Evolutionary conservation across 2,113 vertebrate species (phyloP).

Genomic region (Centrocercus urophasianus): DNA sequence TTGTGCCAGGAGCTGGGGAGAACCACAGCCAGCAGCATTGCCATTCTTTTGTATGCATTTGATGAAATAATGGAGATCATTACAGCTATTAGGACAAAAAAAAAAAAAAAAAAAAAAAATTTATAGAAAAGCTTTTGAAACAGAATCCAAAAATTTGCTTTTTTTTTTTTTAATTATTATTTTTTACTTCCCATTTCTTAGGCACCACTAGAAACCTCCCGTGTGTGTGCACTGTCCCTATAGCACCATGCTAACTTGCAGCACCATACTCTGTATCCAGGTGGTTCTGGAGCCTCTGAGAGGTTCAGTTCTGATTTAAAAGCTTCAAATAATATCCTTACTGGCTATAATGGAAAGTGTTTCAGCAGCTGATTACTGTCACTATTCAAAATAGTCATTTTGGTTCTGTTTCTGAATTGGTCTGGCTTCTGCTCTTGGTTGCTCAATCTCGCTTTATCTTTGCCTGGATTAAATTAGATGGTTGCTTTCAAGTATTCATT

Average conservation of each 20-base stretch:
- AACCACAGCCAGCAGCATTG: neutral
- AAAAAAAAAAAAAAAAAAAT: neutral
- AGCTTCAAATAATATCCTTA: neutral
- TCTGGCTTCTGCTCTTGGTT: neutral
- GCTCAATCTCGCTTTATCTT: neutral
- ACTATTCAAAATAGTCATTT: constrained; percentile 5
- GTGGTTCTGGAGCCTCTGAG: neutral
- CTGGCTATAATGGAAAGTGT: neutral
- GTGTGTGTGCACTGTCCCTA: accelerated
- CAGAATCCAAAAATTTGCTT: neutral
- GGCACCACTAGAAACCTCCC: neutral
- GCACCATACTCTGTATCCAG: neutral
- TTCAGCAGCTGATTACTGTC: constrained; percentile 30
- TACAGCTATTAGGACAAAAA: neutral
- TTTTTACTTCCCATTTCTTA: neutral
- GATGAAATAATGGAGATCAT: neutral
- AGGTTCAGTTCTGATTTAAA: neutral
- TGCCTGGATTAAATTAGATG: constrained; percentile 4
- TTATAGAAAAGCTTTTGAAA: neutral
- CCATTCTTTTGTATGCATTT: neutral
- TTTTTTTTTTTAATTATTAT: neutral
- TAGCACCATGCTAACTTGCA: neutral
- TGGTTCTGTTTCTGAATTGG: neutral
- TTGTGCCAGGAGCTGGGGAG: neutral
- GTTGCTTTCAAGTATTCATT: neutral